Percentiles rank a stretch among this genome's conserved stretches.
Conservation (phyloP, 1,140 invertebrate genomes). For the Pseudomyrmex pallidus region DNA sequence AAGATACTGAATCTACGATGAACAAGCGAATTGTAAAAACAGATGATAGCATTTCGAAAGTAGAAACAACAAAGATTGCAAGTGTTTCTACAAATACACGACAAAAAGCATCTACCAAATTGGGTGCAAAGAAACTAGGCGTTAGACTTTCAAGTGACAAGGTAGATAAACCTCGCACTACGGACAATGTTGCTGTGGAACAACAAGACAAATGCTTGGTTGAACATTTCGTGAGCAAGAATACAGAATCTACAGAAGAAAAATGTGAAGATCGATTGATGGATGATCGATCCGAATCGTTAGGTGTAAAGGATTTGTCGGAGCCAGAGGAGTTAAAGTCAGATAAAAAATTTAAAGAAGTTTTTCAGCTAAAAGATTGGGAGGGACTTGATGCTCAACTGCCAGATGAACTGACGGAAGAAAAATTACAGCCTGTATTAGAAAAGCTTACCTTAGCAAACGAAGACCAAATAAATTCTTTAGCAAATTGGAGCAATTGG, state of each 20-base stretch:
- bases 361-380: conserved; percentile 82
- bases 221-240: conserved; percentile 37
- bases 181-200: conserved; percentile 59
- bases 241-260: conserved; percentile 36
- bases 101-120: conserved; percentile 26
- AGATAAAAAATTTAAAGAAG: conserved; percentile 82
- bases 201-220: conserved; percentile 37
- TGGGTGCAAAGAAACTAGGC: conserved; percentile 75
- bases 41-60: neutral
- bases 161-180: conserved; percentile 52
- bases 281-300: conserved; percentile 1
- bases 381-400: conserved; percentile 77
- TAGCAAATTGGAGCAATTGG: conserved; percentile 87
- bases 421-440: conserved; percentile 73
- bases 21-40: neutral
- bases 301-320: conserved; percentile 57
- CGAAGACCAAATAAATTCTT: conserved; percentile 57
- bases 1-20: neutral
- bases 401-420: conserved; percentile 74
- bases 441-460: conserved; percentile 69
- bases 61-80: neutral
- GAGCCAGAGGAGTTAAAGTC: conserved; percentile 82
- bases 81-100: neutral
- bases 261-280: neutral
- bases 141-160: conserved; percentile 49